Conservation (phyloP, 2,888 invertebrate species). For the Acleris cristana region DNA sequence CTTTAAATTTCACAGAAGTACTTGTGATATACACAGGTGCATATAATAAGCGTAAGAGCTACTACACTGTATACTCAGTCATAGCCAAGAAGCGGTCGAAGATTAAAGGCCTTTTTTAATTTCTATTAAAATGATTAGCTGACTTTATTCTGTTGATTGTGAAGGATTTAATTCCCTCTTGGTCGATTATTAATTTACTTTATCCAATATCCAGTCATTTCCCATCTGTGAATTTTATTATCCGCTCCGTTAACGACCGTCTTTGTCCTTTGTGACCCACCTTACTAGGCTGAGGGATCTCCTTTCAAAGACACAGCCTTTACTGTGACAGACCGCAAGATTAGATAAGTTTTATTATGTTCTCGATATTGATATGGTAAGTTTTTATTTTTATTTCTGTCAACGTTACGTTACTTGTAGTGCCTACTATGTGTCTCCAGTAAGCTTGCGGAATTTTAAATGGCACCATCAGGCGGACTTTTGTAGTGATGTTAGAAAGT, state of each 20-base stretch:
- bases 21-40: slow-evolving; percentile 39
- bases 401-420: not conserved
- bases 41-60: slow-evolving; percentile 30
- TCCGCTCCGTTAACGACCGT: slow-evolving; percentile 30
- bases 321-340: slow-evolving; percentile 5
- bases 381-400: not conserved
- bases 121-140: slow-evolving; percentile 7
- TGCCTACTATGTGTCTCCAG: no score
- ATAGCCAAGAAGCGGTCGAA: slow-evolving; percentile 6
- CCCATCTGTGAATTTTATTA: slow-evolving; percentile 32
- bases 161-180: slow-evolving; percentile 13
- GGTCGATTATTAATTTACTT: slow-evolving; percentile 29
- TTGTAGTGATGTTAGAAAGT: no score
- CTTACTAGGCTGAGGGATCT: slow-evolving; percentile 9
- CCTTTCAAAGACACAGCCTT: slow-evolving; percentile 16
- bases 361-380: slow-evolving; percentile 17
- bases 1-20: slow-evolving; percentile 41
- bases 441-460: not conserved
- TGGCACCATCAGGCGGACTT: no score
- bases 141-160: slow-evolving; percentile 7
- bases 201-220: slow-evolving; percentile 12
- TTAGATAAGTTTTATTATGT: slow-evolving; percentile 13
- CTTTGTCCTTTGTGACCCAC: slow-evolving; percentile 20
- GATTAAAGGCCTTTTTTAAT: slow-evolving; percentile 2
- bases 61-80: slow-evolving; percentile 23